Conservation (phyloP, 2,888 invertebrate genomes). For the Chromoteleia sp. region DNA sequence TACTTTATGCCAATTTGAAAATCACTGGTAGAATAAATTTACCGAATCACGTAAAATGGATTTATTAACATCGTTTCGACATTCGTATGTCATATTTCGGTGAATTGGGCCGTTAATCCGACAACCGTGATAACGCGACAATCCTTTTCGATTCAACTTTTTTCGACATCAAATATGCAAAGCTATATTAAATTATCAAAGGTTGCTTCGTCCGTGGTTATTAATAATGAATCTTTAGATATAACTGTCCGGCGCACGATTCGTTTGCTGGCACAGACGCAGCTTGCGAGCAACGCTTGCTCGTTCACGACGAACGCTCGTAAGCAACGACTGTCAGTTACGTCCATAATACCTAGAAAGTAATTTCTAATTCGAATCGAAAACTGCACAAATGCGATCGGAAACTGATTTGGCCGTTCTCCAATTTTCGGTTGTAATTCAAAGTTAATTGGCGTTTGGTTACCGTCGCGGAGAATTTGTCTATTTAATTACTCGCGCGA, state of each 20-base stretch:
- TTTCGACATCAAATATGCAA: conserved; percentile 2
- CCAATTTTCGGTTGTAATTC: conserved; percentile 46
- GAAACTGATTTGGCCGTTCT: conserved; percentile 43
- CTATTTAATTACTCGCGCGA: conserved; percentile 42
- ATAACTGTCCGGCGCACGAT: conserved; percentile 1
- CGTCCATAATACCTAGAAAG: background rate
- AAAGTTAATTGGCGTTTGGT: conserved; percentile 51
- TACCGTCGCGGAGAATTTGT: conserved; percentile 39
- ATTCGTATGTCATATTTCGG: too few relatives aligned
- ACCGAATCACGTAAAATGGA: too few relatives aligned
- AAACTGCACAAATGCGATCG: conserved; percentile 28
- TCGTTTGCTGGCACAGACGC: too few relatives aligned
- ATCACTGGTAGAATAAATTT: too few relatives aligned
- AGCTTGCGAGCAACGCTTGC: too few relatives aligned
- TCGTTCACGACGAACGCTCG: too few relatives aligned
- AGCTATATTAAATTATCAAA: background rate
- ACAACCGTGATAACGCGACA: too few relatives aligned
- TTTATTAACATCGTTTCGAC: too few relatives aligned
- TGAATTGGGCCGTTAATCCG: too few relatives aligned
- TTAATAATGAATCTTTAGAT: conserved; percentile 13
- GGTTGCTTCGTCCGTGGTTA: background rate
- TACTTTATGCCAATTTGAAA: too few relatives aligned
- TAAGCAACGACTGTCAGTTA: too few relatives aligned
- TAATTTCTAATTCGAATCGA: conserved; percentile 11
- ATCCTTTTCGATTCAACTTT: too few relatives aligned